phyloP scores from a whole-genome alignment of 2,113 vertebrate species.

The Halcyon malimbica region DNA sequence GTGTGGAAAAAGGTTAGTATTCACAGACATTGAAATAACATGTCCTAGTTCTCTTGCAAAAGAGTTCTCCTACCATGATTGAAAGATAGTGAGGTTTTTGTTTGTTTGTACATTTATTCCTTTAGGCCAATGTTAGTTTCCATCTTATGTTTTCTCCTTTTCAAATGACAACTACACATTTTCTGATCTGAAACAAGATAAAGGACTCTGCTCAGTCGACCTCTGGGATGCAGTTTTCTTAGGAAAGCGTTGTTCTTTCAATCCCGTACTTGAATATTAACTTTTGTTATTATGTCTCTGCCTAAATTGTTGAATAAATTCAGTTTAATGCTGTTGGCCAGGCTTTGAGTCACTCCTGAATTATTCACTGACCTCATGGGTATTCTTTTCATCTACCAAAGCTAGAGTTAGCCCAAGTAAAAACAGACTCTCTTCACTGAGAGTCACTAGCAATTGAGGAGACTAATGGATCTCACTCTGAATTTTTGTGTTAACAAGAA shows the following conservation, averaged over 20 bases:
- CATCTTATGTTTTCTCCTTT: neutral
- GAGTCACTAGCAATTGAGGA: neutral
- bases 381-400: neutral
- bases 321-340: neutral
- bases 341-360: neutral
- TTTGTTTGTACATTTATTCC: neutral
- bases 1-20: neutral
- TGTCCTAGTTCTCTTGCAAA: neutral
- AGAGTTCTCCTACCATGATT: neutral
- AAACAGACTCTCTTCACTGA: neutral
- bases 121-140: neutral
- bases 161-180: neutral
- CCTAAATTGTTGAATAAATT: neutral
- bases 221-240: neutral
- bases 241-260: neutral
- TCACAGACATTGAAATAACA: neutral
- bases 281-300: neutral
- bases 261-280: neutral
- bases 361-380: neutral
- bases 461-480: neutral
- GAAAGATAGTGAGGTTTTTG: neutral
- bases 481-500: constrained; percentile 1
- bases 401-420: neutral
- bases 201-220: neutral
- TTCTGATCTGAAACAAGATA: neutral